These are phyloP conservation scores for Maniola hyperantus DNA, from an alignment of 2,888 invertebrate species.

Conservation along the genomic window DNA sequence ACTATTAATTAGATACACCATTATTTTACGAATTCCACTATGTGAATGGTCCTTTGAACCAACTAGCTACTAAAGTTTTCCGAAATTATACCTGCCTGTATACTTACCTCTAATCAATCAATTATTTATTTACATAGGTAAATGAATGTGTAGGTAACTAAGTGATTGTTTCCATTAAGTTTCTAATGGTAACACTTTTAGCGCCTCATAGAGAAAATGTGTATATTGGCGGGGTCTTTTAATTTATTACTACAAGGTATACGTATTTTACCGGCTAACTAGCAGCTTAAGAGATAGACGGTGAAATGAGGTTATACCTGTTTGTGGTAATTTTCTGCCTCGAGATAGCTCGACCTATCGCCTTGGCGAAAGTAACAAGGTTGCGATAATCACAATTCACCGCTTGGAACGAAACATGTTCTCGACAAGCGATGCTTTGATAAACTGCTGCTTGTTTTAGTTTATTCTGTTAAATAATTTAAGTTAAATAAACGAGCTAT, in stretches of 20 bases:
- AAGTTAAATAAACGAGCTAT: not conserved
- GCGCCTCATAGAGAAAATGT: not conserved
- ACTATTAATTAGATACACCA: too few relatives aligned
- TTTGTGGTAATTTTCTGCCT: slow-evolving; percentile 37
- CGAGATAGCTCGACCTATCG: slow-evolving; percentile 39
- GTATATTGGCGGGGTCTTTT: not conserved
- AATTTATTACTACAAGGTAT: not conserved
- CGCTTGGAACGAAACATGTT: slow-evolving; percentile 28
- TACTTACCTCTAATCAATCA: too few relatives aligned
- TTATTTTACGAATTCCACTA: too few relatives aligned
- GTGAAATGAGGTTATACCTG: slow-evolving; percentile 40
- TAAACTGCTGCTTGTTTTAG: slow-evolving; percentile 13
- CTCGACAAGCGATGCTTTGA: slow-evolving; percentile 27
- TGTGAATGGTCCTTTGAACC: too few relatives aligned
- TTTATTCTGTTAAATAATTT: not conserved
- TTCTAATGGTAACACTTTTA: not conserved
- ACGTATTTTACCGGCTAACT: slow-evolving; percentile 6
- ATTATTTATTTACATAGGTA: too few relatives aligned
- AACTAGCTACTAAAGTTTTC: too few relatives aligned
- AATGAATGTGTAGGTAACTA: not conserved
- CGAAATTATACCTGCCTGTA: too few relatives aligned
- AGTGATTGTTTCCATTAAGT: not conserved
- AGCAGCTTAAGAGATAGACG: slow-evolving; percentile 30
- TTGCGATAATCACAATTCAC: slow-evolving; percentile 34
- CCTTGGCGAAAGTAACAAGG: slow-evolving; percentile 40